These are phyloP conservation scores for Leptoclinus maculatus DNA, from an alignment of 2,797 vertebrate species.

Conservation along the genomic window DNA sequence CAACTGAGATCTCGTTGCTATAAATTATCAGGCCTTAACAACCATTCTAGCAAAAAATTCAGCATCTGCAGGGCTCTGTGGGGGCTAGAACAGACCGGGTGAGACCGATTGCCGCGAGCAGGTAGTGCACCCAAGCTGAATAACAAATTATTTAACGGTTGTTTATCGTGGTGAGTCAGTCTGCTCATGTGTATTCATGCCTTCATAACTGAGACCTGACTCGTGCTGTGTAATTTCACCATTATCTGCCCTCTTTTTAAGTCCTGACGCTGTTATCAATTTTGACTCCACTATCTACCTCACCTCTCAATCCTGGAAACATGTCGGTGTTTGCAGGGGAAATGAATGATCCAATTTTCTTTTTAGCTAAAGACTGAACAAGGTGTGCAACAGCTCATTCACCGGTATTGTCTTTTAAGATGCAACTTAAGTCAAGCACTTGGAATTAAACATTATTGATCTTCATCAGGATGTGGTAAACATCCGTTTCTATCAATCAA, in stretches of 20 bases:
- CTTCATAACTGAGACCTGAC: slow-evolving; percentile 49
- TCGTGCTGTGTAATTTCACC: slow-evolving; percentile 35
- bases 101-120: slow-evolving; percentile 68
- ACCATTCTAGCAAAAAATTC: slow-evolving; percentile 62
- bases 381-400: slow-evolving; percentile 31
- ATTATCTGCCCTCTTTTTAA: slow-evolving; percentile 28
- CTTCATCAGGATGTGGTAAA: slow-evolving; percentile 31
- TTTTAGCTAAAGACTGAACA: slow-evolving; percentile 27
- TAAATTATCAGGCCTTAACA: slow-evolving; percentile 74
- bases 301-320: slow-evolving; percentile 9
- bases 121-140: slow-evolving; percentile 63
- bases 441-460: slow-evolving; percentile 19
- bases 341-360: slow-evolving; percentile 35
- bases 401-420: slow-evolving; percentile 21
- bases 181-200: slow-evolving; percentile 67
- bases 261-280: slow-evolving; percentile 36
- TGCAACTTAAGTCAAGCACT: slow-evolving; percentile 16
- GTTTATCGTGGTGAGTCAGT: slow-evolving; percentile 68
- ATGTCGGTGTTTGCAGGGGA: slow-evolving; percentile 17
- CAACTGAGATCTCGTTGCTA: slow-evolving; percentile 63
- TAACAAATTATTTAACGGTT: slow-evolving; percentile 76
- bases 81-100: slow-evolving; percentile 53
- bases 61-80: slow-evolving; percentile 63
- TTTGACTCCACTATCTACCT: neutral
- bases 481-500: neutral